A percentile compares a stretch with the other conserved stretches of the same genome.
Conservation (phyloP, 1,140 invertebrate genomes). For the Hylyphantes graminicola region DNA sequence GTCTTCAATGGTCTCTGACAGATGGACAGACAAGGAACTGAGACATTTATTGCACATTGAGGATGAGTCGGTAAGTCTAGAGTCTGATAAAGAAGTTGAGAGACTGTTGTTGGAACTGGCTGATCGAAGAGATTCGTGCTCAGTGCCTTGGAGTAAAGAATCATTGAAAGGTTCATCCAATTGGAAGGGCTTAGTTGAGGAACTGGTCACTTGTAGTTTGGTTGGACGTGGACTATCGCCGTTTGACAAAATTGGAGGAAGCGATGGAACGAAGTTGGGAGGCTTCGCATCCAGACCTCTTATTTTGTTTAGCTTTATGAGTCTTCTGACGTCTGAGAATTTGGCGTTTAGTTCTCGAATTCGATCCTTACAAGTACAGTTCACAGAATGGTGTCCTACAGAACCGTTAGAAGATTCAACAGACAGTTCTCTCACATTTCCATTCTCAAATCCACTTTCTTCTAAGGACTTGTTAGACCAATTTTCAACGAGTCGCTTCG, state of each 20-base stretch:
- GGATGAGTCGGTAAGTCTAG: neutral
- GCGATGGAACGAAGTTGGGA: conserved; percentile 30
- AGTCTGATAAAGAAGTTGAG: neutral
- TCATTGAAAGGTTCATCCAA: neutral
- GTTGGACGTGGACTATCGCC: neutral
- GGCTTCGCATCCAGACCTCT: conserved; percentile 21
- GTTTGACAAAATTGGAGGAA: neutral
- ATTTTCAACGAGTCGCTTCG: neutral
- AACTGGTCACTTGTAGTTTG: neutral
- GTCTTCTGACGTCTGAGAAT: conserved; percentile 2
- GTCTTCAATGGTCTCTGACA: conserved; percentile 30
- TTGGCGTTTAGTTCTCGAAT: conserved; percentile 20
- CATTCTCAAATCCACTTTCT: no score
- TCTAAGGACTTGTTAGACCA: no score
- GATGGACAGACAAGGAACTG: neutral
- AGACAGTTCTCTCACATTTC: neutral
- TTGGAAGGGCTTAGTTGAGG: no score
- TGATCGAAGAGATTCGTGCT: conserved; percentile 5
- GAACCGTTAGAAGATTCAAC: neutral
- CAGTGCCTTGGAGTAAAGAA: conserved; percentile 20
- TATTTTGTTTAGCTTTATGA: conserved; percentile 27
- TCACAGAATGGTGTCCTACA: neutral
- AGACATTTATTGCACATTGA: conserved; percentile 21
- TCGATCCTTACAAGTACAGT: conserved; percentile 22
- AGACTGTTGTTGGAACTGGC: neutral